Evolutionary conservation across 2,797 vertebrate genomes (phyloP).

Genomic region (Somateria mollissima): DNA sequence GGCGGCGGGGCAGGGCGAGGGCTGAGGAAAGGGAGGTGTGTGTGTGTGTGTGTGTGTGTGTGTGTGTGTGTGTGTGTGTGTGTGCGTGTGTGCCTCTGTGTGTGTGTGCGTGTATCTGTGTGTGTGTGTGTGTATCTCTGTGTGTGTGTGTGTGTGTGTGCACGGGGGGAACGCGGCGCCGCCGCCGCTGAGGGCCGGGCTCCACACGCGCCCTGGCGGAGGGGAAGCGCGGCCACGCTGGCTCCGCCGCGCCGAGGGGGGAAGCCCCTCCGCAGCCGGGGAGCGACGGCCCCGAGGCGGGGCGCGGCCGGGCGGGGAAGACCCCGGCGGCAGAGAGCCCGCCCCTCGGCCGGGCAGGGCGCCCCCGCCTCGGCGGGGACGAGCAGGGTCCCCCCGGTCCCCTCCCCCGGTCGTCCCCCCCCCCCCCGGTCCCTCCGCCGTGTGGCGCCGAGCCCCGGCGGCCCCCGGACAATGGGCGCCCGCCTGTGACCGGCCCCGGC

Average conservation of each 20-base stretch:
- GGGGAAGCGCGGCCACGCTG: neutral
- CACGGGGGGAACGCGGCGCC: no score
- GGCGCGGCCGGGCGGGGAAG: neutral
- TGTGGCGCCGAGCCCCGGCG: neutral
- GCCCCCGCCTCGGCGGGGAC: neutral
- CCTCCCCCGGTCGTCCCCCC: neutral
- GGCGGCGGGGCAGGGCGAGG: neutral
- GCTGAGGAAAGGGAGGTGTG: conserved; percentile 7
- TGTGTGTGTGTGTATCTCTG: no score
- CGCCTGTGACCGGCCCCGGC: no score
- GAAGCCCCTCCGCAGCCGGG: neutral
- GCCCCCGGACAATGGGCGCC: no score
- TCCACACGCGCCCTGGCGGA: neutral
- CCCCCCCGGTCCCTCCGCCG: neutral
- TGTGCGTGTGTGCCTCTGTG: no score
- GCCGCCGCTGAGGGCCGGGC: neutral
- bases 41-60: no score
- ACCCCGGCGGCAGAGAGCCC: neutral
- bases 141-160: no score
- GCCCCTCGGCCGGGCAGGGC: neutral
- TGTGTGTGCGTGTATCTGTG: neutral
- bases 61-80: neutral
- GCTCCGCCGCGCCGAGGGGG: neutral
- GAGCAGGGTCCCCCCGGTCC: neutral
- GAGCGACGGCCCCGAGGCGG: neutral